phyloP scores from a whole-genome alignment of 2,888 invertebrate species.

The Peribatodes rhomboidaria region DNA sequence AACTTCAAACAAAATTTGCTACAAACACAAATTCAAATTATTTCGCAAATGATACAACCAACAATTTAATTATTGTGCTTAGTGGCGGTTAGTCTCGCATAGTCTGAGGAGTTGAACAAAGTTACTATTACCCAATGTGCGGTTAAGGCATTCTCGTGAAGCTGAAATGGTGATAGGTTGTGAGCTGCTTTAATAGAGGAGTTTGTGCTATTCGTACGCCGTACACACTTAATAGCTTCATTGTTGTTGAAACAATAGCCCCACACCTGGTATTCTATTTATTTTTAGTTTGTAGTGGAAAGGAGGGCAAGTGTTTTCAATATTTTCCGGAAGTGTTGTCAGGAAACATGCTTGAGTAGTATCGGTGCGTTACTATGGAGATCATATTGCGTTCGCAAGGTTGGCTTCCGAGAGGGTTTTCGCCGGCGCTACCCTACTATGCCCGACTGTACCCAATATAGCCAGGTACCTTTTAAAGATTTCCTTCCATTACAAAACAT shows the following conservation, averaged over 20 bases:
- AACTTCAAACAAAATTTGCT: slow-evolving; percentile 14
- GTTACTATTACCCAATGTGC: slow-evolving; percentile 32
- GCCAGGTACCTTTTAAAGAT: too few species aligned
- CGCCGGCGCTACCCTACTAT: too few species aligned
- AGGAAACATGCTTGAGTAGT: too few species aligned
- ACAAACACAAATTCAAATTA: slow-evolving; percentile 18
- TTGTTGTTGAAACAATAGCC: background rate
- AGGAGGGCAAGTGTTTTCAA: too few species aligned
- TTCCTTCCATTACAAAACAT: too few species aligned
- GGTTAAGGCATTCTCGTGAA: slow-evolving; percentile 29
- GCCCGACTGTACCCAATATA: too few species aligned
- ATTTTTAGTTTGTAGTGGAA: too few species aligned
- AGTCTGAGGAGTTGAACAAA: slow-evolving; percentile 27
- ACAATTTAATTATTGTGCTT: slow-evolving; percentile 34
- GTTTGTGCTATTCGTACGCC: background rate
- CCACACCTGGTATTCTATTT: background rate
- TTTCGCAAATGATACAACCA: slow-evolving; percentile 30
- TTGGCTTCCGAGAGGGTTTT: too few species aligned
- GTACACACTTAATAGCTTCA: background rate
- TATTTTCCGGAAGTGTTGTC: too few species aligned
- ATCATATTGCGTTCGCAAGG: too few species aligned
- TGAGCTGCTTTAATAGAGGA: background rate
- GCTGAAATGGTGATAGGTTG: slow-evolving; percentile 21
- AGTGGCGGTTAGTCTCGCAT: slow-evolving; percentile 30
- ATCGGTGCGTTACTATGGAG: too few species aligned